phyloP scores from a whole-genome alignment of 2,113 vertebrate species.

The Pseudorectes ferrugineus region DNA sequence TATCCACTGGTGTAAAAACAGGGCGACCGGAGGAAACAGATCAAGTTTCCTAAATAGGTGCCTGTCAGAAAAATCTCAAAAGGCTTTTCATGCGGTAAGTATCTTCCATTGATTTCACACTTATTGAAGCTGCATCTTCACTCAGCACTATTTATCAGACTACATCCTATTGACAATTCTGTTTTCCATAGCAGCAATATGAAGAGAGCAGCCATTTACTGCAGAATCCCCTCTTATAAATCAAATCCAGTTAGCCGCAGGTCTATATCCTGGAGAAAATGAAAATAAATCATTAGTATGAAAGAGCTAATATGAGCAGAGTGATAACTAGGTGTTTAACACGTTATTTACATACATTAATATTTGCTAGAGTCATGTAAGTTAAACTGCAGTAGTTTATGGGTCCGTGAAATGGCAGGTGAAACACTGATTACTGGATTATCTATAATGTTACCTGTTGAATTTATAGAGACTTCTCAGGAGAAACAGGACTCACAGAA shows the following conservation, averaged over 20 bases:
- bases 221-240: conserved; percentile 76
- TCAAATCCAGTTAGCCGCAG: conserved; percentile 79
- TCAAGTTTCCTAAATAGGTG: conserved; percentile 62
- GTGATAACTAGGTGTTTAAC: conserved; percentile 66
- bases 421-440: conserved; percentile 43
- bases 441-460: conserved; percentile 35
- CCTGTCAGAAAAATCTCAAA: conserved; percentile 70
- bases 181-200: conserved; percentile 77
- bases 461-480: conserved; percentile 8
- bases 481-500: neutral
- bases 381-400: conserved; percentile 60
- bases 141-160: conserved; percentile 73
- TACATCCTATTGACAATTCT: conserved; percentile 77
- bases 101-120: conserved; percentile 78
- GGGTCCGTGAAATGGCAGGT: conserved; percentile 38
- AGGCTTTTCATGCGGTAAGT: conserved; percentile 70
- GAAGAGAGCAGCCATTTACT: conserved; percentile 71
- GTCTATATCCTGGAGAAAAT: conserved; percentile 85
- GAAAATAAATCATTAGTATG: conserved; percentile 82
- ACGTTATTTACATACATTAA: conserved; percentile 64
- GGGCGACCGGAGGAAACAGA: conserved; percentile 44
- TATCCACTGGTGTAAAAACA: conserved; percentile 72
- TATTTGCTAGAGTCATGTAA: conserved; percentile 39
- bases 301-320: conserved; percentile 68
- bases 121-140: conserved; percentile 75